phyloP scores from a whole-genome alignment of 2,888 invertebrate genomes.

The Philereme transversata region DNA sequence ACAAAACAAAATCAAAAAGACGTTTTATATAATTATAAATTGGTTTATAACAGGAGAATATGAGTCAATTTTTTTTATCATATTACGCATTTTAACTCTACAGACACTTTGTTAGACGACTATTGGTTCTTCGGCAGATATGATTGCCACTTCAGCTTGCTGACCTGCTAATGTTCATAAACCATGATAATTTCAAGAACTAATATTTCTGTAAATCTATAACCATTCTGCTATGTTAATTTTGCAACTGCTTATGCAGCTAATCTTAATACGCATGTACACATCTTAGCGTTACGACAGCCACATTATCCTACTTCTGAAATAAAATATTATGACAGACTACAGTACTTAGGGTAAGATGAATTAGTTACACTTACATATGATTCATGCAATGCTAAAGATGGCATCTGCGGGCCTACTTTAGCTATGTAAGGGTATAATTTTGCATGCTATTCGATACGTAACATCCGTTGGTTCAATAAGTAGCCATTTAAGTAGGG shows the following conservation, averaged over 20 bases:
- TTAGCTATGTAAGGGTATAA: slow-evolving; percentile 46
- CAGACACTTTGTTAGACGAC: too few species aligned
- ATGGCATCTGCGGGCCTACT: slow-evolving; percentile 39
- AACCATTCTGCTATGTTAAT: not conserved
- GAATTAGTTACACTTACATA: slow-evolving; percentile 15
- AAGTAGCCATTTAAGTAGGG: slow-evolving; percentile 25
- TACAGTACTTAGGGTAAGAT: slow-evolving; percentile 4
- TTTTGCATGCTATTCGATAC: slow-evolving; percentile 54
- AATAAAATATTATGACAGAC: slow-evolving; percentile 18
- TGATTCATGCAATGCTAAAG: slow-evolving; percentile 19
- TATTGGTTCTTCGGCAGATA: too few species aligned
- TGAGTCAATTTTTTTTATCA: too few species aligned
- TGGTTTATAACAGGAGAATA: too few species aligned
- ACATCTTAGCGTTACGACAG: not conserved
- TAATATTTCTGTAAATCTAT: too few species aligned
- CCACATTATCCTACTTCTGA: slow-evolving; percentile 5
- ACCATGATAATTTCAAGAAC: too few species aligned
- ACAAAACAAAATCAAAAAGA: too few species aligned
- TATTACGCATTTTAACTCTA: too few species aligned
- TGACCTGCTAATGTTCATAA: too few species aligned
- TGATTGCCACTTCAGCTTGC: too few species aligned
- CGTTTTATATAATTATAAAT: too few species aligned
- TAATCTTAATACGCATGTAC: not conserved
- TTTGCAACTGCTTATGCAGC: not conserved
- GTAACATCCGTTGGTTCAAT: slow-evolving; percentile 50